Base-by-base conservation (phyloP, 2,797 vertebrate genomes). In the Anomalospiza imberbis region DNA sequence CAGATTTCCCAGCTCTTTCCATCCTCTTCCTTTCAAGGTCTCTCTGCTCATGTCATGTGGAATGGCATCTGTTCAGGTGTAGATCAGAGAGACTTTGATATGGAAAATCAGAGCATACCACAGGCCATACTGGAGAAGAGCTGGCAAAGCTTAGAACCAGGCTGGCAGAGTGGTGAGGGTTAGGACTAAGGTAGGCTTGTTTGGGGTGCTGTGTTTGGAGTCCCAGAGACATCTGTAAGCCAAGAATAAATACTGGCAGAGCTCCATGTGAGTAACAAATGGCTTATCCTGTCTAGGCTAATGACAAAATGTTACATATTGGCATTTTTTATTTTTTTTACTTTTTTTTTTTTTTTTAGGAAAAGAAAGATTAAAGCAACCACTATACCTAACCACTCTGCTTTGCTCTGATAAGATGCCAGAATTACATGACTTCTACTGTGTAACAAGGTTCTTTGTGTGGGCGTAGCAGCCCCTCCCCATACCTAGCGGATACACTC, bases 401-500 rank as follows among this genome's bases (percentile, higher is more conserved):
- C 77, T 76, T 95, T 90, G 67, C 80, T 96, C 85, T 94, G 94
- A 93, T 96, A 93, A 95, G 83, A 87, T 91, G 95, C 95, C 95
- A 96, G 85, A 82, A 93, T 81, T 91, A 50, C 22, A 96, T 40
- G 94, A 92, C 89, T 93, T 94, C 66, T 93, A 31, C 91, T 66
- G 63, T 57, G 89, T 57, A 93, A 86, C 92, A 85, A 83, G 79
- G 92, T 79, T 93, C 82, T 88, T 79, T 1, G 6, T 82, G 95
- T 93, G 74, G 96, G 95, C 0, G 91, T 94, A 96, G 63, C 94
- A 88, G 74, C 93, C 83, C 65, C 95, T 97, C 95, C 92, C 93
- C 91, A 90, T 95, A 91, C 91, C 92, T 94, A 96, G 96, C 26
- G 60, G 96, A 96, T 88, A 96, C 44, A 96, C 89, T 92, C 83